Evolutionary conservation across 2,113 vertebrate genomes (phyloP).

Genomic region (Tichodroma muraria): DNA sequence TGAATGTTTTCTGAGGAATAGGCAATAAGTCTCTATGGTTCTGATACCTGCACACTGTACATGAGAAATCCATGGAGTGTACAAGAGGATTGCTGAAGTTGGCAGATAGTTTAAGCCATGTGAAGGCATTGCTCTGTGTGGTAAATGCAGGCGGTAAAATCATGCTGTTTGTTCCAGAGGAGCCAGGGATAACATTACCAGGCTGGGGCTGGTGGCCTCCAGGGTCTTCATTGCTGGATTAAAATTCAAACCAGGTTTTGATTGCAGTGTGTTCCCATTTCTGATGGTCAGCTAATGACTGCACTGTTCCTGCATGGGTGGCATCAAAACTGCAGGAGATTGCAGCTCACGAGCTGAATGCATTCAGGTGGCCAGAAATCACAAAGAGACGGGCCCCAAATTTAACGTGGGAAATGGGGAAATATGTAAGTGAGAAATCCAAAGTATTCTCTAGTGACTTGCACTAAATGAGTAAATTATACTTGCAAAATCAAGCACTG

Average conservation of each 20-base stretch:
- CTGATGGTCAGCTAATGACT: conserved; percentile 23
- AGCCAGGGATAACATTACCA: conserved; percentile 33
- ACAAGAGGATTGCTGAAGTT: conserved; percentile 1
- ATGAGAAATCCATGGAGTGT: neutral
- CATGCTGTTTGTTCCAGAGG: conserved; percentile 24
- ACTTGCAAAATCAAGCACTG: conserved; percentile 53
- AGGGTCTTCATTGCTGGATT: neutral
- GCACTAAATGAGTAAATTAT: conserved; percentile 50
- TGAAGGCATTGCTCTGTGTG: conserved; percentile 5
- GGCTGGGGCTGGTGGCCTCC: neutral
- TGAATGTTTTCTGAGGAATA: neutral
- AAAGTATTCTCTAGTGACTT: conserved; percentile 29
- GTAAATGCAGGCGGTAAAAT: neutral
- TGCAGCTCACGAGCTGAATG: neutral
- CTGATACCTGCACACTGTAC: neutral
- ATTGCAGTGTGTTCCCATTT: neutral
- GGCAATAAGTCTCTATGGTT: neutral
- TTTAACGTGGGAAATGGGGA: neutral
- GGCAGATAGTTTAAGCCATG: neutral
- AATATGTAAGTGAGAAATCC: conserved; percentile 22
- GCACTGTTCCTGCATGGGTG: neutral
- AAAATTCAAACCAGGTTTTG: conserved; percentile 30
- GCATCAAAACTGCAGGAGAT: neutral
- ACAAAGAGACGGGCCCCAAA: neutral
- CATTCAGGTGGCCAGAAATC: neutral